phyloP scores from a whole-genome alignment of 2,888 invertebrate genomes.

The Oscheius sp. region DNA sequence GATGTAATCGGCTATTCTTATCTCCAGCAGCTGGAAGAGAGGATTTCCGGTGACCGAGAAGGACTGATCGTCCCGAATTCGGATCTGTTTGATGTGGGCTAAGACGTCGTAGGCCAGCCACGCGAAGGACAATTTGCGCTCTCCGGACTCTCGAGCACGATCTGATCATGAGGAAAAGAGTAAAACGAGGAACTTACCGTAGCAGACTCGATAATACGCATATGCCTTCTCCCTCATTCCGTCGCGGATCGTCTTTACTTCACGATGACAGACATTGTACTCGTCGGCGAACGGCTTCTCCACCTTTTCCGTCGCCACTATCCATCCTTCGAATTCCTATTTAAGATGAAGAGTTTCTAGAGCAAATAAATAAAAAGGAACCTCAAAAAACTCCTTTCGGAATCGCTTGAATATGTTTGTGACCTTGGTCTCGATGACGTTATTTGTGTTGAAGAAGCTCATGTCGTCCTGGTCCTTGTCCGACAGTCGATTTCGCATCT shows the following conservation, averaged over 20 bases:
- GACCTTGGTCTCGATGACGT: slow-evolving; percentile 67
- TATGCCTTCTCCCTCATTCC: slow-evolving; percentile 50
- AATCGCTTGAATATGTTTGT: slow-evolving; percentile 45
- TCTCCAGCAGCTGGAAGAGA: slow-evolving; percentile 39
- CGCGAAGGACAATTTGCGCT: slow-evolving; percentile 61
- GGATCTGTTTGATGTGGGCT: slow-evolving; percentile 45
- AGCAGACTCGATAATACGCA: slow-evolving; percentile 53
- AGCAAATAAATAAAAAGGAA: background rate
- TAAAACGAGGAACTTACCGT: slow-evolving; percentile 38
- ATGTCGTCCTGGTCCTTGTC: slow-evolving; percentile 73
- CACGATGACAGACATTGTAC: slow-evolving; percentile 47
- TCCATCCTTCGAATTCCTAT: slow-evolving; percentile 40
- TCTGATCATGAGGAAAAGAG: slow-evolving; percentile 12
- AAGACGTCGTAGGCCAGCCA: slow-evolving; percentile 67
- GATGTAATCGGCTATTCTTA: slow-evolving; percentile 42
- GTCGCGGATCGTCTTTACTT: slow-evolving; percentile 34
- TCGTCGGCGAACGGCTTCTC: slow-evolving; percentile 40
- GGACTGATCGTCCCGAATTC: background rate
- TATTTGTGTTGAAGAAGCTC: slow-evolving; percentile 67
- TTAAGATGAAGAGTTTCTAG: background rate
- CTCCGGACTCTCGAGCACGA: slow-evolving; percentile 40
- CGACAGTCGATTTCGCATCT: slow-evolving; percentile 67
- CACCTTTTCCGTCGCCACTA: slow-evolving; percentile 1
- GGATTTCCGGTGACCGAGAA: slow-evolving; percentile 11
- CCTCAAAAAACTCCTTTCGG: slow-evolving; percentile 51